Base-by-base conservation (phyloP, 2,888 invertebrate species). In the Bimastos eiseni region DNA sequence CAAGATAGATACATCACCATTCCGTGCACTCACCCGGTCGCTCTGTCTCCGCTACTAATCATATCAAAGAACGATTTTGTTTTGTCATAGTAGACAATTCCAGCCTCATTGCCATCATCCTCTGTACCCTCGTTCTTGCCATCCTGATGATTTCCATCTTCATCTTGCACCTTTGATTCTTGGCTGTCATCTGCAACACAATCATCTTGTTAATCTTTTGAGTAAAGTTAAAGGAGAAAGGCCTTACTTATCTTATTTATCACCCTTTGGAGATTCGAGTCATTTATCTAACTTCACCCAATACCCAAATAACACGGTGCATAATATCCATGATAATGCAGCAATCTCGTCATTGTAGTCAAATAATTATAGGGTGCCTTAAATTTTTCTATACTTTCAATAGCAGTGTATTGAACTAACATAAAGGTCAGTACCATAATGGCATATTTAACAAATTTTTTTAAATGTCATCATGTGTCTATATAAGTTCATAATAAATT, bases 61-160 rank as follows among this genome's bases (percentile, higher is more conserved):
- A 97, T 98, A 95, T 99, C 99, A 95, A 99, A 99, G 96, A 99
- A 99, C 92, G 99, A 99, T 96, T 98, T 98, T 93, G 97, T 96
- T 96, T 98, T 99, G 96, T 99, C 98, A 95, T 99, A 99, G 94
- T 96, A 97, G 92, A 96, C 96, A n/a, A 41, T 49, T 33, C 34
- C 41, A 21, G 38, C 8, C 13, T 84, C 89, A 21, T 15, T 33
- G n/a, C 55, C 37, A 33, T 86, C 36, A n/a, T 89, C 90, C 38
- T 91, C 92, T 11, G 93, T 93, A 91, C 95, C 95, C 33, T 93
- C 93, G 38, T 92, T 92, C 88, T 83, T 91, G 70, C 70, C 89
- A 36, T 90, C 92, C 15, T 70, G 70, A 19, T 21, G 21, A 30
- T 33, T 86, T 38, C 34, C 89, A 30, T 83, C 89, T 13, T 49